phyloP scores from a whole-genome alignment of 2,888 invertebrate genomes.

The Dusona sp. region DNA sequence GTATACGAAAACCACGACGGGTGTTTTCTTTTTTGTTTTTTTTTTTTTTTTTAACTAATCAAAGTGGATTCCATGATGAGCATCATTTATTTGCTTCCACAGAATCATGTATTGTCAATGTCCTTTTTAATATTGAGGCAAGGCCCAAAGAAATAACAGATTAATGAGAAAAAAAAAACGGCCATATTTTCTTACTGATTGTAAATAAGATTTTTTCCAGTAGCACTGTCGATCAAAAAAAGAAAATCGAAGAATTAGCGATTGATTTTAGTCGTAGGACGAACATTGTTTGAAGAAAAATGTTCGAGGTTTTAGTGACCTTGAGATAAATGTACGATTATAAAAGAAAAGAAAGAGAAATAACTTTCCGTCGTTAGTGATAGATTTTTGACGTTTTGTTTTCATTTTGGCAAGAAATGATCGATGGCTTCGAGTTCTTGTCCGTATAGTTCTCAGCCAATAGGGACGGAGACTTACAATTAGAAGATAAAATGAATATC shows the following conservation, averaged over 20 bases:
- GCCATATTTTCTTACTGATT: slow-evolving; percentile 62
- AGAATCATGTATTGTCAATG: slow-evolving; percentile 2
- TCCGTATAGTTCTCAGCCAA: slow-evolving; percentile 50
- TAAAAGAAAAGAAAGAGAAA: slow-evolving; percentile 1
- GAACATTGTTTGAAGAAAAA: slow-evolving; percentile 8
- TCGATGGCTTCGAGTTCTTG: slow-evolving; percentile 29
- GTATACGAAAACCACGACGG: slow-evolving; percentile 3
- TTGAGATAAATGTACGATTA: neutral
- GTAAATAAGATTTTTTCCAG: slow-evolving; percentile 53
- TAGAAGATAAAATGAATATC: neutral
- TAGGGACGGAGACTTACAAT: slow-evolving; percentile 9
- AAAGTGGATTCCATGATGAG: slow-evolving; percentile 5
- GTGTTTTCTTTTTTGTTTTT: neutral
- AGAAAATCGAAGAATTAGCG: slow-evolving; percentile 16
- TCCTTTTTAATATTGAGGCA: slow-evolving; percentile 34
- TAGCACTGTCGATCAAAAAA: slow-evolving; percentile 10
- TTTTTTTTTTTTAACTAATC: slow-evolving; percentile 13
- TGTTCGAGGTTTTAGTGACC: slow-evolving; percentile 6
- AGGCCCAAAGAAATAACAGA: slow-evolving; percentile 9
- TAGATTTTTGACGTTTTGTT: slow-evolving; percentile 30
- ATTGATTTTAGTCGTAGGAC: slow-evolving; percentile 10
- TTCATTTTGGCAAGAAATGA: neutral
- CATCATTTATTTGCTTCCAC: slow-evolving; percentile 17
- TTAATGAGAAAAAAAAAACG: slow-evolving; percentile 25
- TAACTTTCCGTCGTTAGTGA: slow-evolving; percentile 36